These are phyloP conservation scores for Copidosoma aretas DNA, from an alignment of 2,888 invertebrate genomes.

Conservation along the genomic window DNA sequence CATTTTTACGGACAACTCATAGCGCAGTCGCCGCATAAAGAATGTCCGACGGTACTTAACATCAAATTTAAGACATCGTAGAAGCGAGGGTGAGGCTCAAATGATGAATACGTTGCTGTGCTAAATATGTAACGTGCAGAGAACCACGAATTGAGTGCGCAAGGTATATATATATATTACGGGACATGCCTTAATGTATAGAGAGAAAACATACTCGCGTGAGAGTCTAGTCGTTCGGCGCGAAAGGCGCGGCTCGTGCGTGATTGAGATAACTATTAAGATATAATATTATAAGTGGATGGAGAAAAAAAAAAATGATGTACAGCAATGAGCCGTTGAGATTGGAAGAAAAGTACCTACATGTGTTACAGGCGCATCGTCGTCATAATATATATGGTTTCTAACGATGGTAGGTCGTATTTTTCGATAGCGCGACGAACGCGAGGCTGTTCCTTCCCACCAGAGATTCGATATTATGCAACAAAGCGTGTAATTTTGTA, in stretches of 20 bases:
- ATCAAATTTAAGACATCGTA: conserved; percentile 2
- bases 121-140: conserved; percentile 5
- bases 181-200: conserved; percentile 36
- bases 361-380: conserved; percentile 29
- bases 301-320: too few relatives aligned
- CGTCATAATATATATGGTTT: too few relatives aligned
- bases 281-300: too few relatives aligned
- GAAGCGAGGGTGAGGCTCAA: background rate
- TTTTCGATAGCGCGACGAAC: conserved; percentile 27
- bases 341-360: conserved; percentile 5
- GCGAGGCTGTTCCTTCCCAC: conserved; percentile 38
- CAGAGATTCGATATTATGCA: conserved; percentile 38
- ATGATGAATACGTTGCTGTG: conserved; percentile 4
- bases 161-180: conserved; percentile 15
- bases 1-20: conserved; percentile 29
- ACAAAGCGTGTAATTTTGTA: conserved; percentile 40
- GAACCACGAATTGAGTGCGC: conserved; percentile 8
- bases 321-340: background rate
- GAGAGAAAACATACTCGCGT: conserved; percentile 15
- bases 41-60: conserved; percentile 26
- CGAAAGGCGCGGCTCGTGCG: background rate
- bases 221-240: conserved; percentile 23
- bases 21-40: conserved; percentile 14
- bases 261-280: too few relatives aligned
- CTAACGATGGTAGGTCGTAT: conserved; percentile 31